Evolutionary conservation across 2,888 invertebrate genomes (phyloP).

Genomic region (Hyposoter didymator): DNA sequence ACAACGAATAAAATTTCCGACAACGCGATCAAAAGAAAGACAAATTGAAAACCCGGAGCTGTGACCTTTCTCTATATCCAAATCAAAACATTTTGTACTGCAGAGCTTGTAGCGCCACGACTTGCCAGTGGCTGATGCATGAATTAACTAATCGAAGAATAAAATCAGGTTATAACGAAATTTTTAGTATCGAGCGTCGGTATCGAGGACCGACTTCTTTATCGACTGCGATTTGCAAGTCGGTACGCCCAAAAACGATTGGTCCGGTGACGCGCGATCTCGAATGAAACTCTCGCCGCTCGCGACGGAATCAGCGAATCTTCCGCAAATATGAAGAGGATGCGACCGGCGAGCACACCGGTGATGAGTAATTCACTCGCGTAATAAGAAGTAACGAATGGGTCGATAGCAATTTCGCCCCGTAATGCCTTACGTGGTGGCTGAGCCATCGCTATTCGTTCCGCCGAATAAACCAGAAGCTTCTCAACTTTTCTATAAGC

Average conservation of each 20-base stretch:
- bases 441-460: constrained; percentile 25
- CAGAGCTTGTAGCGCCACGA: neutral
- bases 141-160: neutral
- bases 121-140: neutral
- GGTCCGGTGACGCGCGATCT: neutral
- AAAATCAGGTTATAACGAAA: neutral
- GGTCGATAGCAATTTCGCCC: constrained; percentile 35
- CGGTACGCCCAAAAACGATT: neutral
- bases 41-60: neutral
- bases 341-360: neutral
- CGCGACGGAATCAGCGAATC: neutral
- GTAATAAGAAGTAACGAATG: neutral
- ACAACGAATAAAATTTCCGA: neutral
- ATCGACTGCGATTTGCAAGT: neutral
- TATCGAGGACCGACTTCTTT: neutral
- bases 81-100: neutral
- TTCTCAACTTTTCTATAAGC: constrained; percentile 15
- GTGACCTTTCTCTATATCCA: neutral
- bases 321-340: neutral
- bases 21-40: neutral
- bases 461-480: constrained; percentile 49
- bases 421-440: constrained; percentile 49
- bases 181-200: neutral
- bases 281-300: neutral
- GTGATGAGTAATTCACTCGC: constrained; percentile 7